These are phyloP conservation scores for Cremastobaeus sp. DNA, from an alignment of 2,888 invertebrate genomes.

Conservation along the genomic window DNA sequence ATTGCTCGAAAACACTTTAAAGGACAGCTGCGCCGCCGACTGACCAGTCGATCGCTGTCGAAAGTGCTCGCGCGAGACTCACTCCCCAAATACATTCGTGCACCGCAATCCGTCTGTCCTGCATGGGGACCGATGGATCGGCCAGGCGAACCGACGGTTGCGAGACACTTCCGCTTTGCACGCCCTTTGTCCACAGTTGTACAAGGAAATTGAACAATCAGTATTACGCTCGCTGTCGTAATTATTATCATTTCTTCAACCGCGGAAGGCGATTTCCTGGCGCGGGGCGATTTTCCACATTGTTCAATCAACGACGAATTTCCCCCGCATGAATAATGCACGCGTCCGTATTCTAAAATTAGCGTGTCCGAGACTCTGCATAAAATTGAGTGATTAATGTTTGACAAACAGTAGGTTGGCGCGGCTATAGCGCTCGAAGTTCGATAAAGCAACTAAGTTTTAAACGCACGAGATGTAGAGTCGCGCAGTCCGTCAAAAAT, in stretches of 20 bases:
- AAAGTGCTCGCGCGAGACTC: slow-evolving; percentile 64
- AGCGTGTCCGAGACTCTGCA: too few relatives aligned
- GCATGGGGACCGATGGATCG: slow-evolving; percentile 53
- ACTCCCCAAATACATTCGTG: slow-evolving; percentile 66
- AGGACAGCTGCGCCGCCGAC: slow-evolving; percentile 72
- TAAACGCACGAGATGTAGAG: too few relatives aligned
- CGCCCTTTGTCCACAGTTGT: slow-evolving; percentile 54
- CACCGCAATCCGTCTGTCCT: slow-evolving; percentile 63
- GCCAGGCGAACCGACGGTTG: slow-evolving; percentile 63
- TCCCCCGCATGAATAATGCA: too few relatives aligned
- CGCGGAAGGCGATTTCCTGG: too few relatives aligned
- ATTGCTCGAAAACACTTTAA: slow-evolving; percentile 63
- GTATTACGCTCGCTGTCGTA: slow-evolving; percentile 30
- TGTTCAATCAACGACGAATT: too few relatives aligned
- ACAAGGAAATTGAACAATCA: slow-evolving; percentile 58
- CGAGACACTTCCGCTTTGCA: slow-evolving; percentile 64
- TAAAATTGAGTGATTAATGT: too few relatives aligned
- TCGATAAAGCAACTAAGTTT: too few relatives aligned
- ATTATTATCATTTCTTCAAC: slow-evolving; percentile 21
- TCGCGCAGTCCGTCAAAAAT: too few relatives aligned
- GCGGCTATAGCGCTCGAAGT: too few relatives aligned
- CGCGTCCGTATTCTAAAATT: too few relatives aligned
- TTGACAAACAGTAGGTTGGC: too few relatives aligned
- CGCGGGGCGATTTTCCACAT: too few relatives aligned
- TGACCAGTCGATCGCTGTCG: slow-evolving; percentile 69